These are phyloP conservation scores for Oriolus oriolus DNA, from an alignment of 2,113 vertebrate species.

Conservation along the genomic window DNA sequence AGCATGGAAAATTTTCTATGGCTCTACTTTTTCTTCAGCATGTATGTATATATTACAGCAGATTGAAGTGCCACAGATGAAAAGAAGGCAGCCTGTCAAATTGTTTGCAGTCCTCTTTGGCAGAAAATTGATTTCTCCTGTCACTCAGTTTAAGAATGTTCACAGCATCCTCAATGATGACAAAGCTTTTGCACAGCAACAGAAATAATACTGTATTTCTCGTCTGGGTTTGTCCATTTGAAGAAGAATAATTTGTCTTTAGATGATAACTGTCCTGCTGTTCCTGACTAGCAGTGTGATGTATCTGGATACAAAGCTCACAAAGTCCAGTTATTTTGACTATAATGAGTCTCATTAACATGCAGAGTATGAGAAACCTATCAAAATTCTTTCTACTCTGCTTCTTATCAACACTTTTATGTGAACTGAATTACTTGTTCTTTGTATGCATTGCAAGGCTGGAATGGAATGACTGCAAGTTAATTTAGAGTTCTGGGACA, in stretches of 20 bases:
- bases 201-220: background rate
- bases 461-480: background rate
- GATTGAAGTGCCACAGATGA: background rate
- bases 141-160: background rate
- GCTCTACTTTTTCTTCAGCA: background rate
- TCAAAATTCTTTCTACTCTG: background rate
- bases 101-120: background rate
- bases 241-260: background rate
- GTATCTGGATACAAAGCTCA: background rate
- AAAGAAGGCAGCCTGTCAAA: background rate
- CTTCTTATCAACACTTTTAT: background rate
- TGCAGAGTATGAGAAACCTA: background rate
- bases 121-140: constrained; percentile 2
- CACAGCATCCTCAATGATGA: background rate
- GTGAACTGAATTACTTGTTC: background rate
- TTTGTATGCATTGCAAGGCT: background rate
- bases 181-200: background rate
- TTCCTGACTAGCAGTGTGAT: background rate
- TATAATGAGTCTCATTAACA: background rate
- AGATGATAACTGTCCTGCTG: background rate
- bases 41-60: background rate
- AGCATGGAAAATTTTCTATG: background rate
- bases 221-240: background rate
- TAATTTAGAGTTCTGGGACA: background rate
- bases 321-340: background rate